phyloP scores from a whole-genome alignment of 2,888 invertebrate species.

The Kryphioiulus occultus region DNA sequence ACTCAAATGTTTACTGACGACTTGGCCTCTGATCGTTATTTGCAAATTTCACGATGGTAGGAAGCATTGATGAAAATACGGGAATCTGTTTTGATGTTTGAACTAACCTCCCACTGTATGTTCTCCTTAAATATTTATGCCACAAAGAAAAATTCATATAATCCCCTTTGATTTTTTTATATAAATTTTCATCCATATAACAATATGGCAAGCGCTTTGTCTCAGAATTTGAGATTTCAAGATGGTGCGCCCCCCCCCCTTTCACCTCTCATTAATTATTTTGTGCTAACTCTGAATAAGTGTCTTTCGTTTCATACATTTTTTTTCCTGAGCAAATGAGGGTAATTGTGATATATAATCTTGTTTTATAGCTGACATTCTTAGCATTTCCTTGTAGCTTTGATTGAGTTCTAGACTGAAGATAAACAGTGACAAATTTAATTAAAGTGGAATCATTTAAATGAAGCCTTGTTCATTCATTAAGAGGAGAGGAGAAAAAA shows the following conservation, averaged over 20 bases:
- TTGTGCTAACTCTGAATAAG: too few relatives aligned
- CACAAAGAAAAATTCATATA: too few relatives aligned
- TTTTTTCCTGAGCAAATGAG: neutral
- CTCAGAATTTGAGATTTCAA: too few relatives aligned
- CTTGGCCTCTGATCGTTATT: neutral
- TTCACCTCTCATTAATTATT: too few relatives aligned
- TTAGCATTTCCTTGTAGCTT: neutral
- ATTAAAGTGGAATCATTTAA: neutral
- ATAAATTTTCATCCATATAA: too few relatives aligned
- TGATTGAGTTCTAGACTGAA: neutral
- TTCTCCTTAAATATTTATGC: too few relatives aligned
- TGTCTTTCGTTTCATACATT: neutral
- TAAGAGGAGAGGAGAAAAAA: neutral
- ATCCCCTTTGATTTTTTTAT: too few relatives aligned
- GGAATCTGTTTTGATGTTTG: too few relatives aligned
- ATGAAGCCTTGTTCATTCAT: neutral
- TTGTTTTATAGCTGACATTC: neutral
- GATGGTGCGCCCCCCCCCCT: too few relatives aligned
- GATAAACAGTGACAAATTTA: conserved; percentile 18
- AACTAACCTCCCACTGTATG: too few relatives aligned
- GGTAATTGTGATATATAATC: neutral
- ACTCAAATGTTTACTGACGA: too few relatives aligned
- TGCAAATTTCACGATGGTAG: neutral
- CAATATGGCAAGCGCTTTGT: too few relatives aligned
- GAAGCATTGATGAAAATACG: neutral